Conservation (phyloP, 1,140 invertebrate genomes). For the Euura saliciscinereae region DNA sequence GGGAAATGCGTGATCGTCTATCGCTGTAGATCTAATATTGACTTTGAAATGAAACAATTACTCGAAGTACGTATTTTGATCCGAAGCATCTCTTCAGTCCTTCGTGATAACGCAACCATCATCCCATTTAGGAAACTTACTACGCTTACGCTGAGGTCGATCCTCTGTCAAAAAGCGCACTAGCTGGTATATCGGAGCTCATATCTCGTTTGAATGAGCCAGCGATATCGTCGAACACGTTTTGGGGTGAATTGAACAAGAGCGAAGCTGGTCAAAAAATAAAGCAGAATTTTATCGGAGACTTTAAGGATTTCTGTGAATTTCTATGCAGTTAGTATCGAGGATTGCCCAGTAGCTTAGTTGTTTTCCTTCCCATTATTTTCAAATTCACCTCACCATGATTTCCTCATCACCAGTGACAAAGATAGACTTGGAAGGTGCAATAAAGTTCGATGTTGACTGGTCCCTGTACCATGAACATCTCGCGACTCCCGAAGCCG, state of each 20-base stretch:
- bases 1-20: slow-evolving; percentile 64
- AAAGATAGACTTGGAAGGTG: slow-evolving; percentile 64
- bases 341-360: not conserved
- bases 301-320: slow-evolving; percentile 60
- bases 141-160: slow-evolving; percentile 51
- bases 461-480: slow-evolving; percentile 60
- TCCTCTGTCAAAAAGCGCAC: slow-evolving; percentile 36
- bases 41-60: slow-evolving; percentile 61
- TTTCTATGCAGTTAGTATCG: slow-evolving; percentile 59
- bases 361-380: not conserved
- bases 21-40: slow-evolving; percentile 52
- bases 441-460: slow-evolving; percentile 63
- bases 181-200: slow-evolving; percentile 57
- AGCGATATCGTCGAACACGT: slow-evolving; percentile 51
- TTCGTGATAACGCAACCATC: slow-evolving; percentile 40
- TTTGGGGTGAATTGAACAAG: slow-evolving; percentile 64
- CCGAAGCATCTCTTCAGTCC: not conserved
- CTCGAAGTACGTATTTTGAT: slow-evolving; percentile 50
- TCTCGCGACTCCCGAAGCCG: slow-evolving; percentile 58
- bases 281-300: slow-evolving; percentile 62
- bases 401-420: slow-evolving; percentile 57
- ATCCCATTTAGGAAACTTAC: slow-evolving; percentile 51
- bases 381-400: slow-evolving; percentile 4
- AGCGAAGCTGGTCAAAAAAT: slow-evolving; percentile 51
- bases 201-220: slow-evolving; percentile 56